A percentile compares a stretch with the other conserved stretches of the same genome.
These are phyloP conservation scores for Archips crataeganus DNA, from an alignment of 2,888 invertebrate species.

Conservation along the genomic window DNA sequence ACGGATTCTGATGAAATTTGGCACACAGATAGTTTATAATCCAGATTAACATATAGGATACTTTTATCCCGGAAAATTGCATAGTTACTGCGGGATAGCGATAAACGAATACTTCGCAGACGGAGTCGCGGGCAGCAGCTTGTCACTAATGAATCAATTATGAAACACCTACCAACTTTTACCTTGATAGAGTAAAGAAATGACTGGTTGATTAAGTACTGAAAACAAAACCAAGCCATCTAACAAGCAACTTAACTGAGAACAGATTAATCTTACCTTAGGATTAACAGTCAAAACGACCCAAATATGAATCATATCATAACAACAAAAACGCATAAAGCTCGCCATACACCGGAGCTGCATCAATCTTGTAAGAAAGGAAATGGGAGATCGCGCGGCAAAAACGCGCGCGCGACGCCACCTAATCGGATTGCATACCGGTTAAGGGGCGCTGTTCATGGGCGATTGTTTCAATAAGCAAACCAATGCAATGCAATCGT, in stretches of 20 bases:
- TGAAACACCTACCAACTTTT: too few species aligned
- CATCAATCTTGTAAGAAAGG: conserved; percentile 28
- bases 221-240: background rate
- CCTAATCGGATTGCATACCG: conserved; percentile 70
- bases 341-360: conserved; percentile 9
- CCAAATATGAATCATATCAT: background rate
- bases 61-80: too few species aligned
- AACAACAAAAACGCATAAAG: conserved; percentile 14
- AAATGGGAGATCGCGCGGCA: conserved; percentile 40
- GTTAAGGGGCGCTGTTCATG: conserved; percentile 51
- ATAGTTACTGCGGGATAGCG: too few species aligned
- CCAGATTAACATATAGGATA: too few species aligned
- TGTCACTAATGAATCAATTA: too few species aligned
- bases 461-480: conserved; percentile 16
- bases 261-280: background rate
- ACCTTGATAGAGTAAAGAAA: too few species aligned
- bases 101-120: too few species aligned
- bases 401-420: conserved; percentile 61
- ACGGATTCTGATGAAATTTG: too few species aligned
- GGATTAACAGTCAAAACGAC: background rate
- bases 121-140: too few species aligned
- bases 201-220: background rate
- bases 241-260: background rate
- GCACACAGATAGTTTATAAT: too few species aligned
- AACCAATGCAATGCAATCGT: too few species aligned